A percentile compares a stretch with the other conserved stretches of the same genome.
Evolutionary conservation across 2,113 vertebrate genomes (phyloP).

Genomic region (Hiodon alosoides): DNA sequence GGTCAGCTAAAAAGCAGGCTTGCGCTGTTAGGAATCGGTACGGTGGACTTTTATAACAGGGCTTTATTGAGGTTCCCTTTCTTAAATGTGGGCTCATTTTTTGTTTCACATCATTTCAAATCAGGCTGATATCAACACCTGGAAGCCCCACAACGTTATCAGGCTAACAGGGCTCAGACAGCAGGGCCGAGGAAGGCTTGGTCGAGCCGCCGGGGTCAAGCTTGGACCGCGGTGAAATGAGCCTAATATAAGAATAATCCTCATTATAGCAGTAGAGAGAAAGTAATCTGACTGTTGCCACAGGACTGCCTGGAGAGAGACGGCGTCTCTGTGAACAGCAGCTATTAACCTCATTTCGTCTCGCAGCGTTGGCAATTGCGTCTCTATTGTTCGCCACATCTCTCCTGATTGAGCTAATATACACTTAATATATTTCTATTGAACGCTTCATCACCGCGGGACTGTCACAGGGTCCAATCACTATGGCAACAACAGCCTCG

Average conservation of each 20-base stretch:
- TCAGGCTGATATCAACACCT: conserved; percentile 33
- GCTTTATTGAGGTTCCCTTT: conserved; percentile 25
- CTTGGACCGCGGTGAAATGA: conserved; percentile 21
- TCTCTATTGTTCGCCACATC: conserved; percentile 49
- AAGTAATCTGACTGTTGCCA: conserved; percentile 14
- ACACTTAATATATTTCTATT: conserved; percentile 46
- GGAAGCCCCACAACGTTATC: not conserved
- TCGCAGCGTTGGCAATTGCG: conserved; percentile 44
- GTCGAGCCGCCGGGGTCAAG: not conserved
- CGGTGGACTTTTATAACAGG: conserved; percentile 23
- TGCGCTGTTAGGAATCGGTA: not conserved
- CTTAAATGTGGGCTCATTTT: conserved; percentile 29
- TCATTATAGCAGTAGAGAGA: conserved; percentile 47
- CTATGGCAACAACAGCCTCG: not conserved
- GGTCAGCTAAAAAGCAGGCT: conserved; percentile 15
- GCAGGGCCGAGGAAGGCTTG: conserved; percentile 14
- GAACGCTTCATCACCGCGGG: not conserved
- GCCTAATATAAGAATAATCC: conserved; percentile 58
- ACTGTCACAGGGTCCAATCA: conserved; percentile 12
- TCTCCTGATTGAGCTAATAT: conserved; percentile 32
- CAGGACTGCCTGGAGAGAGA: conserved; percentile 25
- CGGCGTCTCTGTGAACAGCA: conserved; percentile 46
- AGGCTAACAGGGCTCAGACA: conserved; percentile 24
- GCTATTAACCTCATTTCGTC: conserved; percentile 49
- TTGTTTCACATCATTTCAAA: conserved; percentile 24